Conservation (phyloP, 30 jellyfish, hydroid and myxozoan species). For the Pelagia noctiluca region DNA sequence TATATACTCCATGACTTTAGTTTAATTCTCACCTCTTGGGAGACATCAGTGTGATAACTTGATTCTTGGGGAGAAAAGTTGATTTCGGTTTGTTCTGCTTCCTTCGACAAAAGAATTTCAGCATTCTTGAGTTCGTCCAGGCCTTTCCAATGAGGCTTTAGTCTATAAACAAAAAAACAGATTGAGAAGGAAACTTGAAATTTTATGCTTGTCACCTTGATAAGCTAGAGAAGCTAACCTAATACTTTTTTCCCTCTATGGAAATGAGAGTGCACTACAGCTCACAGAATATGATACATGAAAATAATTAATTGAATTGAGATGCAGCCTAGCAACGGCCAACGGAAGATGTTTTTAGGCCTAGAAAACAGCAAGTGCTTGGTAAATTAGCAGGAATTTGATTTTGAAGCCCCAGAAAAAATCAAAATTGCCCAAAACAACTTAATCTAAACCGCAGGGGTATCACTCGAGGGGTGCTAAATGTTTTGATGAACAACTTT, state of each 20-base stretch:
- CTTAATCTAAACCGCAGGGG: not conserved
- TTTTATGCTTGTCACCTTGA: not conserved
- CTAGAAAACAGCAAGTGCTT: too few species aligned
- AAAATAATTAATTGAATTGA: too few species aligned
- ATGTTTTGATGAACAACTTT: too few species aligned
- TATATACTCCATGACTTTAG: not conserved
- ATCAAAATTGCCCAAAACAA: too few species aligned
- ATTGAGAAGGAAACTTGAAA: too few species aligned
- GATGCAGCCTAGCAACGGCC: not conserved
- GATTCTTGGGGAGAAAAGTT: slow-evolving; percentile 73
- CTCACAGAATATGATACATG: not conserved
- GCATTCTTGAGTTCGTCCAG: slow-evolving; percentile 65
- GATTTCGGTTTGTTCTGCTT: slow-evolving; percentile 45
- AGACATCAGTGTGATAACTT: slow-evolving; percentile 48
- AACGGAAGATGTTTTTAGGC: too few species aligned
- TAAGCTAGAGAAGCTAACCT: slow-evolving; percentile 9
- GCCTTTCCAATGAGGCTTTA: slow-evolving; percentile 21
- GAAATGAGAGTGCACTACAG: not conserved
- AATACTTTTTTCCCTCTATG: not conserved
- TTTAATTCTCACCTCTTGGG: slow-evolving; percentile 39
- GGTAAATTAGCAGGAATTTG: too few species aligned
- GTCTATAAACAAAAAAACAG: not conserved
- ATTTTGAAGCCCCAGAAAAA: too few species aligned
- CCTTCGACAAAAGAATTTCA: slow-evolving; percentile 55
- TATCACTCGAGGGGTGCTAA: not conserved